Base-by-base conservation (phyloP, 1,140 invertebrate species). In the Bombus impatiens region DNA sequence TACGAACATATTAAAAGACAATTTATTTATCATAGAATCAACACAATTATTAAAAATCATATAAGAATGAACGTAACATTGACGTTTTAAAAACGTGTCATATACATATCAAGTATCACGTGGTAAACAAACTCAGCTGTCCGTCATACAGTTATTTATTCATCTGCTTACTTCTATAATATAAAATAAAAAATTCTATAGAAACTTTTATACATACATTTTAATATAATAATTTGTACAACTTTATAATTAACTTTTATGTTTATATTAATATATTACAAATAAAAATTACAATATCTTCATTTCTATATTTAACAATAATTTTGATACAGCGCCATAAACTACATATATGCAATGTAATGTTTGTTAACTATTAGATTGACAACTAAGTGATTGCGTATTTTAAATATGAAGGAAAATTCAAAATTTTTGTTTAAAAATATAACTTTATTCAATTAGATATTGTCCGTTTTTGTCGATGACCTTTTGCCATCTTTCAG, bases 81-180 rank as follows among this genome's bases (percentile, higher is more conserved):
- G 40, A 85, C 78, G 35, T 85, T 85, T 80, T 25, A 18, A 22
- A 40, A 84, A 35, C 44, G 40, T 40, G 40, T 25, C 25, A 44
- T 75, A n/a, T 18, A 62, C 13, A 74, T 13, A 42, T 25, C 15
- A 9, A 32, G 1, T 1, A 25, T 57, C 35, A 70, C 15, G 25
- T 42, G 10, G 28, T 9, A 6, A n/a, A 22, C 32, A n/a, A 22
- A 70, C 47, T 53, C 44, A 80, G 44, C 35, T 80, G 78, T 68
- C 37, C 47, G 12, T 77, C 10, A 37, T 12, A 28, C 15, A 47
- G 32, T 13, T 57, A n/a, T 62, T 62, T 62, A 62, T 62, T 42
- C 35, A 40, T 62, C 35, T 3, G 8, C 32, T 32, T 68, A 10
- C 37, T 70, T 40, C 10, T 40, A 53, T 53, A 53, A 53, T 8